Evolutionary conservation across 2,888 invertebrate species (phyloP).

Genomic region (Agonum fuliginosum): DNA sequence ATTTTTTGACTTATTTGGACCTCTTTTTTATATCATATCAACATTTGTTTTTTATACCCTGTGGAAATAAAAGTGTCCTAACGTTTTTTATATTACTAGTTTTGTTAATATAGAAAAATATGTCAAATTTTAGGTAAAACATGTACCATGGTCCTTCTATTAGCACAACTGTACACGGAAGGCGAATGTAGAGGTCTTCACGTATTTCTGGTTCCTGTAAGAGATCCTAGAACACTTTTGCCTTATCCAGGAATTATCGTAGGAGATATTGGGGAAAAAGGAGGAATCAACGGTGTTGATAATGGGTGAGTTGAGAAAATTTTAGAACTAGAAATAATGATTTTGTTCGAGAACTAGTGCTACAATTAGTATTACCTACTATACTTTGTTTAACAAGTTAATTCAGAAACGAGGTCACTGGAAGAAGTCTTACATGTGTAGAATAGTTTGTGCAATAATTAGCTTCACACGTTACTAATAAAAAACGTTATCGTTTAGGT

Average conservation of each 20-base stretch:
- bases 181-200: slow-evolving; percentile 89
- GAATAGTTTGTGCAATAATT: no score
- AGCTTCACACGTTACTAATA: no score
- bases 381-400: no score
- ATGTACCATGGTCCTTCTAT: slow-evolving; percentile 89
- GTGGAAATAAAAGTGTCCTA: no score
- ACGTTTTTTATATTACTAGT: background rate
- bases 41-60: no score
- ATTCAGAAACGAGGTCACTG: no score
- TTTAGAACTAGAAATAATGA: no score
- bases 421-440: no score
- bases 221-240: slow-evolving; percentile 84
- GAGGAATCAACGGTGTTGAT: slow-evolving; percentile 93
- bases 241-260: slow-evolving; percentile 90
- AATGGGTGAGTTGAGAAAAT: slow-evolving; percentile 80
- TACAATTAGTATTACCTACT: no score
- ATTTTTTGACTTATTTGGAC: no score
- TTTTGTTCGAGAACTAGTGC: no score
- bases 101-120: background rate
- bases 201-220: slow-evolving; percentile 90
- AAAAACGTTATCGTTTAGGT: no score
- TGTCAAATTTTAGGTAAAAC: slow-evolving; percentile 81
- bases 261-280: slow-evolving; percentile 95
- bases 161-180: slow-evolving; percentile 91
- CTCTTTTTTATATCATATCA: background rate